Base-by-base conservation (phyloP, 2,888 invertebrate genomes). In the Hybos culiciformis region DNA sequence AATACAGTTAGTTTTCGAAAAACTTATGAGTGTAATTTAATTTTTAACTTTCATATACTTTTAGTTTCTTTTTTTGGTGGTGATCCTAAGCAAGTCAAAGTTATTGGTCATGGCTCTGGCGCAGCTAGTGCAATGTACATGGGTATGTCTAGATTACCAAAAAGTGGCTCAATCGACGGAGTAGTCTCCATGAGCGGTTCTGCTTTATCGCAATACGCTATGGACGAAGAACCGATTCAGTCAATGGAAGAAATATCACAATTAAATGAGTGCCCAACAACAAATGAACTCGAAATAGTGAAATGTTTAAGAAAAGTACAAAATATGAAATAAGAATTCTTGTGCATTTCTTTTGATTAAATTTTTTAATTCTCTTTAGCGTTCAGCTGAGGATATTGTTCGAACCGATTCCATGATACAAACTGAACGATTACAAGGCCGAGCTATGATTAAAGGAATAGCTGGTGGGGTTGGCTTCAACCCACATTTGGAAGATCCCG, bases 41-140 rank as follows among this genome's bases (percentile, higher is more conserved):
- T n/a, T n/a, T n/a, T n/a, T n/a, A n/a, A n/a, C n/a, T n/a, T n/a
- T n/a, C n/a, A n/a, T n/a, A n/a, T n/a, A 82, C n/a, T n/a, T n/a
- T n/a, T n/a, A n/a, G n/a, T 85, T 26, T 70, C 74, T 44, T 80
- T 78, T 56, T 85, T 85, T 54, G 84, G 84, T 1, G 86, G 85
- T 4, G 77, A 86, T 62, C 77, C 80, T 1, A 71, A 74, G 18
- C 73, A 75, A 50, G 71, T 85, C n/a, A 73, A 78, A 23, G 73
- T 80, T 1, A 78, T 82, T 67, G 85, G 85, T 0, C 85, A 85
- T 56, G 84, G 83, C 2, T 79, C 80, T 0, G 86, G 85, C 0
- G 84, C 80, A 1, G 79, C 80, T 49, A 76, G 79, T 42, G 84
- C 83, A 2, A 72, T 81, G 23, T 70, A 82, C 46, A 57, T 85